A percentile compares a stretch with the other conserved stretches of the same genome.
phyloP scores from a whole-genome alignment of 2,888 invertebrate genomes.

The Epinotia nisella region DNA sequence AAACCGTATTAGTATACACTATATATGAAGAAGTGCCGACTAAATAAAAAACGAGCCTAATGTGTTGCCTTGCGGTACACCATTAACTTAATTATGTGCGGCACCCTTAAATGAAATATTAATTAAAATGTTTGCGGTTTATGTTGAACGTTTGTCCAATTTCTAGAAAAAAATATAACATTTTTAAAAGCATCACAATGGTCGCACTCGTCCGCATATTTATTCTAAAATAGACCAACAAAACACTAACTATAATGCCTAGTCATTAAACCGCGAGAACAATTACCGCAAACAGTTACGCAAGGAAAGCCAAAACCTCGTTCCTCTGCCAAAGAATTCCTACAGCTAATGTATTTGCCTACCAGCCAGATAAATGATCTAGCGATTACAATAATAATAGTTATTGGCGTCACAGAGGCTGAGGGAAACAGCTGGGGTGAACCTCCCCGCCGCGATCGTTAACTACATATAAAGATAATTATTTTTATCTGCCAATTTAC shows the following conservation, averaged over 20 bases:
- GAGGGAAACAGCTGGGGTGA: constrained; percentile 69
- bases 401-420: constrained; percentile 71
- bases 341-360: constrained; percentile 48
- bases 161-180: not conserved
- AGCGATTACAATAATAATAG: constrained; percentile 67
- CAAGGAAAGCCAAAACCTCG: constrained; percentile 36
- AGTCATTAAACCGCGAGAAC: constrained; percentile 35
- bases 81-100: not conserved
- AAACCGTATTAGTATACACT: not conserved
- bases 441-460: constrained; percentile 77
- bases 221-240: constrained; percentile 28
- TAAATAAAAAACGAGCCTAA: not conserved
- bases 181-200: too few species aligned
- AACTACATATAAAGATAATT: constrained; percentile 77
- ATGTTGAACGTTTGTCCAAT: not conserved
- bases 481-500: constrained; percentile 83
- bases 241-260: constrained; percentile 1
- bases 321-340: constrained; percentile 42
- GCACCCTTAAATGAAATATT: not conserved
- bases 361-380: constrained; percentile 52
- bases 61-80: constrained; percentile 4
- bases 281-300: constrained; percentile 38
- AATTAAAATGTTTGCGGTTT: too few species aligned
- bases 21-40: not conserved
- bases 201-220: not conserved